Percentiles rank a stretch among this genome's conserved stretches.
These are phyloP conservation scores for Cheirogaleus major DNA, from an alignment of 2,797 vertebrate genomes.

Conservation along the genomic window DNA sequence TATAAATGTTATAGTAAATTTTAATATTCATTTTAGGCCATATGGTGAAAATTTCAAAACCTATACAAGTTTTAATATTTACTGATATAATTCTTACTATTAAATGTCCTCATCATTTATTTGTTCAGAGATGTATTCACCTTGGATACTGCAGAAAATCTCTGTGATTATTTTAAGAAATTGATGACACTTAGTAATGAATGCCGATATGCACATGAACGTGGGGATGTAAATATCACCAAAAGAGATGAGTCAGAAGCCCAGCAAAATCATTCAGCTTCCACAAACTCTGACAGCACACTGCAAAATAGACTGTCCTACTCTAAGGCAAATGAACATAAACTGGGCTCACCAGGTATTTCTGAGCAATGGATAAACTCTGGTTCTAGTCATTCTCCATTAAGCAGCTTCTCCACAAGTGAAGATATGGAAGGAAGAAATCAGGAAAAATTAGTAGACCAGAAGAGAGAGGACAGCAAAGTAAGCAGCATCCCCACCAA, in stretches of 20 bases:
- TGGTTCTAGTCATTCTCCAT: constrained; percentile 50
- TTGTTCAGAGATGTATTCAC: constrained; percentile 80
- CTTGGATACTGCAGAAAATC: constrained; percentile 79
- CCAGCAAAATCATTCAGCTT: constrained; percentile 49
- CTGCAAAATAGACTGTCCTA: constrained; percentile 75
- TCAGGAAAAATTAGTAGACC: constrained; percentile 60
- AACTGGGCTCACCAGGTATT: constrained; percentile 66
- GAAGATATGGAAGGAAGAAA: constrained; percentile 71
- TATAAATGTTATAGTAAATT: neutral
- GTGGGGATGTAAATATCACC: constrained; percentile 75
- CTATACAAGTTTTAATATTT: neutral
- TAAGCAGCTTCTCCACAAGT: constrained; percentile 70
- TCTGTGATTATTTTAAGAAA: constrained; percentile 85
- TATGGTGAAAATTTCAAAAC: constrained; percentile 9
- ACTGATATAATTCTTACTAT: constrained; percentile 38
- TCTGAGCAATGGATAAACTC: constrained; percentile 72
- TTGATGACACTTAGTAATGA: constrained; percentile 89
- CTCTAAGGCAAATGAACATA: constrained; percentile 72
- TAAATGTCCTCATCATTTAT: neutral
- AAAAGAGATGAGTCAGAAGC: constrained; percentile 76
- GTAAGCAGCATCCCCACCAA: constrained; percentile 14
- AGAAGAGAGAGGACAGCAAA: constrained; percentile 57
- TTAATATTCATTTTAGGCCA: constrained; percentile 38
- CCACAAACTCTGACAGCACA: constrained; percentile 51
- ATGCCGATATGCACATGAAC: constrained; percentile 91